A percentile compares a stretch with the other conserved stretches of the same genome.
These are phyloP conservation scores for Poeciliopsis turrubarensis DNA, from an alignment of 2,113 vertebrate genomes.

Conservation along the genomic window DNA sequence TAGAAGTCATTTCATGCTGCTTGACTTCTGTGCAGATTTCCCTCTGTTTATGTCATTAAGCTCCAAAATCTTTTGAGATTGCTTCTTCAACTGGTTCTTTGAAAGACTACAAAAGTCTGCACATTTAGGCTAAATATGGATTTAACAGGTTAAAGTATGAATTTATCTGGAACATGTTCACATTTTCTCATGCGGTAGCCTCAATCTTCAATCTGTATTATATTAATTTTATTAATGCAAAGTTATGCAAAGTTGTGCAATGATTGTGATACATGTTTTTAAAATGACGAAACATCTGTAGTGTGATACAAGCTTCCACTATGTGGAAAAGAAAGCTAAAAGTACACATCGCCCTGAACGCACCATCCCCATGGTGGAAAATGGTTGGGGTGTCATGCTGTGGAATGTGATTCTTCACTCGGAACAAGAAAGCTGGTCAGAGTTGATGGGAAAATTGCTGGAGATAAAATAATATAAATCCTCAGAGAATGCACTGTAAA, in stretches of 20 bases:
- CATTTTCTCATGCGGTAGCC: background rate
- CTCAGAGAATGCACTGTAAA: background rate
- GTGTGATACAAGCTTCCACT: too few species aligned
- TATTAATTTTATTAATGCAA: background rate
- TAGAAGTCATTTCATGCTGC: slow-evolving; percentile 27
- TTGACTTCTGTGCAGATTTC: slow-evolving; percentile 40
- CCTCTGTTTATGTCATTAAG: background rate
- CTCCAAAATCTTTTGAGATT: slow-evolving; percentile 8
- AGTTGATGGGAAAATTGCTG: background rate
- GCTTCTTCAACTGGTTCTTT: slow-evolving; percentile 17
- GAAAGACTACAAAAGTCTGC: background rate
- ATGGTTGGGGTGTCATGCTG: background rate
- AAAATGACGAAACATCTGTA: too few species aligned
- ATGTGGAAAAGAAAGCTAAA: too few species aligned
- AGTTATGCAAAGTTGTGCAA: too few species aligned
- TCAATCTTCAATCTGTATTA: background rate
- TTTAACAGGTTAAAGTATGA: background rate
- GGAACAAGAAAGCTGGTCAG: background rate
- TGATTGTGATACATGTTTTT: too few species aligned
- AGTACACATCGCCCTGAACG: too few species aligned
- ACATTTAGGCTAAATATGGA: slow-evolving; percentile 14
- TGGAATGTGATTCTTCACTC: background rate
- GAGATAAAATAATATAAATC: background rate
- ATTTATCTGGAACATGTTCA: background rate
- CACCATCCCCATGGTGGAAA: background rate